phyloP scores from a whole-genome alignment of 2,888 invertebrate genomes.

The Octodonta nipae region DNA sequence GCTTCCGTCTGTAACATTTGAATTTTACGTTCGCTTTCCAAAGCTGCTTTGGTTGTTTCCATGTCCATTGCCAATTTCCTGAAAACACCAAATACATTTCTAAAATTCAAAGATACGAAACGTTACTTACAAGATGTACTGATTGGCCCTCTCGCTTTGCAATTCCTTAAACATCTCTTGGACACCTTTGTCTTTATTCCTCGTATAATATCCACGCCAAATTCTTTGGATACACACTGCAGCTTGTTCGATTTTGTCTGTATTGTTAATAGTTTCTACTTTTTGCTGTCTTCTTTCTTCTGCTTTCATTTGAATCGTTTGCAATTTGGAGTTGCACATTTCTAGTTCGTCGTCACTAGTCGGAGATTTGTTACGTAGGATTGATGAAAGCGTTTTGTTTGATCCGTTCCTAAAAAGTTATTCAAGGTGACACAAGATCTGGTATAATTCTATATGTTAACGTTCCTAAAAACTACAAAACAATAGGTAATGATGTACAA shows the following conservation, averaged over 20 bases:
- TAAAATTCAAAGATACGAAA: conserved; percentile 12
- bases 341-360: conserved; percentile 53
- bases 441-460: conserved; percentile 20
- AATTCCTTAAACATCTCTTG: conserved; percentile 51
- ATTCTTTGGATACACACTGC: conserved; percentile 73
- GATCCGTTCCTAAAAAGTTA: conserved; percentile 13
- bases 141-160: conserved; percentile 63
- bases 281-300: conserved; percentile 24
- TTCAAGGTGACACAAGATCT: background rate
- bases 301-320: conserved; percentile 47
- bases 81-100: conserved; percentile 7
- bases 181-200: conserved; percentile 58
- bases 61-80: conserved; percentile 73
- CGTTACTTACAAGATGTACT: conserved; percentile 68
- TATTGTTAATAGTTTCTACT: conserved; percentile 21
- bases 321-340: conserved; percentile 52
- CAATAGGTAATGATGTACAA: conserved; percentile 24
- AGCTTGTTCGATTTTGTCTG: conserved; percentile 38
- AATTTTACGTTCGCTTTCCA: conserved; percentile 73
- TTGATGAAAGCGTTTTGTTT: conserved; percentile 21
- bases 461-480: conserved; percentile 23
- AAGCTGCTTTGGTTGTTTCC: conserved; percentile 69
- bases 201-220: conserved; percentile 72
- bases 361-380: conserved; percentile 27
- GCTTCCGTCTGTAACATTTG: conserved; percentile 83